phyloP scores from a whole-genome alignment of 1,140 invertebrate species.

The Rhagoletis pomonella region DNA sequence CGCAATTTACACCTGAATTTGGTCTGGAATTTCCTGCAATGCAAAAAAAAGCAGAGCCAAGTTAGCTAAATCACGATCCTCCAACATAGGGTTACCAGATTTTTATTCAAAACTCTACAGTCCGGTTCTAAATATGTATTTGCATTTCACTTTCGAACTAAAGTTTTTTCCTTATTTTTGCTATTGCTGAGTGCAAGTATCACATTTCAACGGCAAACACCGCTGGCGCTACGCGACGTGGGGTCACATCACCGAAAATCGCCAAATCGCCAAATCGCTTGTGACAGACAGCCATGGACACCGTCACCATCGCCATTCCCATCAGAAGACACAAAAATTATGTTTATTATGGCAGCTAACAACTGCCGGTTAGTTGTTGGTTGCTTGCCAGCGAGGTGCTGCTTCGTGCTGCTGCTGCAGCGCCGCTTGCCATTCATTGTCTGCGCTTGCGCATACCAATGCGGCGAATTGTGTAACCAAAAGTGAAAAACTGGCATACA shows the following conservation, averaged over 20 bases:
- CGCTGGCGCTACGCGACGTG: not conserved
- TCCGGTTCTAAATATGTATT: not conserved
- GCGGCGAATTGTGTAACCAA: constrained; percentile 38
- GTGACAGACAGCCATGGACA: constrained; percentile 26
- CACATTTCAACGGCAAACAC: not conserved
- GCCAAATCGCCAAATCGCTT: not conserved
- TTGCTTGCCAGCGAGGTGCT: not conserved
- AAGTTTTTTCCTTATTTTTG: not conserved
- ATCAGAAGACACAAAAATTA: constrained; percentile 17
- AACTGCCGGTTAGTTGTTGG: not conserved
- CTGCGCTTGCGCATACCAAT: constrained; percentile 47
- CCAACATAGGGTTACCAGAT: too few species aligned
- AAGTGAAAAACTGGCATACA: constrained; percentile 43
- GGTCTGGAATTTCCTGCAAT: too few species aligned
- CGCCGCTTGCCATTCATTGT: constrained; percentile 13
- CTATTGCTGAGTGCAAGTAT: not conserved
- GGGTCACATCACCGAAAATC: not conserved
- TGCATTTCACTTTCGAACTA: not conserved
- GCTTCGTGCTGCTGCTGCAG: not conserved
- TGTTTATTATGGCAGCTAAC: constrained; percentile 45
- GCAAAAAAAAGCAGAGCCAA: too few species aligned
- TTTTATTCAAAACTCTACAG: too few species aligned
- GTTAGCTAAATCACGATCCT: too few species aligned
- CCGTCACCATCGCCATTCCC: not conserved
- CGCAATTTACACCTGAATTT: too few species aligned